These are phyloP conservation scores for Vulpes ferrilata DNA, from an alignment of 2,113 vertebrate genomes.

Conservation along the genomic window DNA sequence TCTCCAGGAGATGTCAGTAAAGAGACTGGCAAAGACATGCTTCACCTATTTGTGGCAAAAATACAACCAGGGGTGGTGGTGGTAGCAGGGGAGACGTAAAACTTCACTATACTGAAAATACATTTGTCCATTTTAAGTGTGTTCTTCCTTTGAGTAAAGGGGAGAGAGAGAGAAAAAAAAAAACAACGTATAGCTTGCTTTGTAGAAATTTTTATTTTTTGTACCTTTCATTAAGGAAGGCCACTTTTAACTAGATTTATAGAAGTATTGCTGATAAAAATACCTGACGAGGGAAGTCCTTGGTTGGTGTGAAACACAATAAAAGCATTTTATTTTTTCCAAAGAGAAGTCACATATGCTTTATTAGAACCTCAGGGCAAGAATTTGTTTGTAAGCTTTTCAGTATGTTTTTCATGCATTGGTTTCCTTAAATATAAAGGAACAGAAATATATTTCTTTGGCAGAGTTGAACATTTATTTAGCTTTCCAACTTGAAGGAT, in stretches of 20 bases:
- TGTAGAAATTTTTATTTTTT: constrained; percentile 63
- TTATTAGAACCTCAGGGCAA: constrained; percentile 61
- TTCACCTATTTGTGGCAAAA: constrained; percentile 65
- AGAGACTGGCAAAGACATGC: constrained; percentile 52
- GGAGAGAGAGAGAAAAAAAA: no score
- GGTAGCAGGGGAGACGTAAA: neutral
- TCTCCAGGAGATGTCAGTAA: constrained; percentile 83
- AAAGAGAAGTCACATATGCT: neutral
- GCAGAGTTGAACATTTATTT: neutral
- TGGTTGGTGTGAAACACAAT: neutral
- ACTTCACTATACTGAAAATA: constrained; percentile 66
- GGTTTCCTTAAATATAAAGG: constrained; percentile 50
- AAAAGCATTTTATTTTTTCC: neutral
- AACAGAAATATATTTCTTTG: constrained; percentile 35
- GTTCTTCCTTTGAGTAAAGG: neutral
- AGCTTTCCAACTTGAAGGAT: neutral
- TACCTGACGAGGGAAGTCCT: neutral
- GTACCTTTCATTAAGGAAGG: constrained; percentile 61
- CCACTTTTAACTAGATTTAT: constrained; percentile 61
- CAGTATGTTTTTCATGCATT: neutral
- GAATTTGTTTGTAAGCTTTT: constrained; percentile 42
- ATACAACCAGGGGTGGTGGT: neutral
- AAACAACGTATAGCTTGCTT: neutral
- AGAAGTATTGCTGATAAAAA: neutral
- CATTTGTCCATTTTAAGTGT: constrained; percentile 58